A percentile compares a stretch with the other conserved stretches of the same genome.
Evolutionary conservation across 1,140 invertebrate genomes (phyloP).

Genomic region (Hyles euphorbiae): DNA sequence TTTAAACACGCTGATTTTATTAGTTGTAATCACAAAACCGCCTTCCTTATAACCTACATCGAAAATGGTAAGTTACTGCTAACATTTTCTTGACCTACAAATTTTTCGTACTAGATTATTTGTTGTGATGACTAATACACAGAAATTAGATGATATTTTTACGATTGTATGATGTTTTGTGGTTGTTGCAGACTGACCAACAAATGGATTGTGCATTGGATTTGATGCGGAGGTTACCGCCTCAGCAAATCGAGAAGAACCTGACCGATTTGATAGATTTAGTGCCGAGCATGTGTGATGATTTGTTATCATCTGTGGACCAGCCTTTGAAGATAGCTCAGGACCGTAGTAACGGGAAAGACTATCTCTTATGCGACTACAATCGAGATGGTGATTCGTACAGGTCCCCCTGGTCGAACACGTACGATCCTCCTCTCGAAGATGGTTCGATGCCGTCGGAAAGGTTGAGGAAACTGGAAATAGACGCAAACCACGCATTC

Average conservation of each 20-base stretch:
- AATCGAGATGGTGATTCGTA: constrained; percentile 99
- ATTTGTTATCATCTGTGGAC: constrained; percentile 97
- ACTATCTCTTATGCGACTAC: constrained; percentile 99
- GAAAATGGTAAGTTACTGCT: constrained; percentile 32
- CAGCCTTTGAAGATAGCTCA: constrained; percentile 98
- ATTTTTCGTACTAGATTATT: constrained; percentile 26
- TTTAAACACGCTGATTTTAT: constrained; percentile 8
- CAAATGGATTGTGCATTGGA: constrained; percentile 99
- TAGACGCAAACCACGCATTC: constrained; percentile 98
- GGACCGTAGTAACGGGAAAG: constrained; percentile 95
- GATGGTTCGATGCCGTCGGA: constrained; percentile 99
- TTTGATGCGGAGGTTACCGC: constrained; percentile 98
- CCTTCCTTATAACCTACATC: constrained; percentile 6
- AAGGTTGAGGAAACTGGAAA: constrained; percentile 94
- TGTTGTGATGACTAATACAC: constrained; percentile 70
- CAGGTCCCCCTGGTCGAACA: constrained; percentile 99
- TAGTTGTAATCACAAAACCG: constrained; percentile 14
- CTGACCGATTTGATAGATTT: constrained; percentile 97
- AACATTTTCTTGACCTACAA: neutral
- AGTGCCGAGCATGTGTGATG: constrained; percentile 96
- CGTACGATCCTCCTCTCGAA: constrained; percentile 97
- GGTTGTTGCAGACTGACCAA: constrained; percentile 89
- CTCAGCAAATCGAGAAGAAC: constrained; percentile 99
- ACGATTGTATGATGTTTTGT: constrained; percentile 23
- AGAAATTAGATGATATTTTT: constrained; percentile 19